Percentiles rank a stretch among this genome's conserved stretches.
These are phyloP conservation scores for Epinephelus cyanopodus DNA, from an alignment of 2,113 vertebrate genomes.

Conservation along the genomic window DNA sequence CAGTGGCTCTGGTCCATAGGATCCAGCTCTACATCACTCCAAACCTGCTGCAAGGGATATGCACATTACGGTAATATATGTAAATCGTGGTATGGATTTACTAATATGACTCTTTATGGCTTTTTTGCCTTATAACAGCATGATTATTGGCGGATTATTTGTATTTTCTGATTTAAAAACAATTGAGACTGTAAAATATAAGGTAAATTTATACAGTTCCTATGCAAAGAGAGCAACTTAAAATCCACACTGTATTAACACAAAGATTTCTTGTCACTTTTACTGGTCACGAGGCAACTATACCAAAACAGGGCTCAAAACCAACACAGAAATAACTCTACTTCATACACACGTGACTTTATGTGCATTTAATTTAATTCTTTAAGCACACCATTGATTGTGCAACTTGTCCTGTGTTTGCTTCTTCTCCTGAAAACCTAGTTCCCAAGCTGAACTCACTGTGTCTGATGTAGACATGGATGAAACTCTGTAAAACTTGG, in stretches of 20 bases:
- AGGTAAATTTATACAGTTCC: not conserved
- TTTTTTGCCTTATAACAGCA: no score
- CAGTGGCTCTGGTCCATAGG: conserved; percentile 43
- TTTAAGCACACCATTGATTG: not conserved
- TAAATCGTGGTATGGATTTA: not conserved
- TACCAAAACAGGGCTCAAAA: not conserved
- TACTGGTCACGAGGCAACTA: not conserved
- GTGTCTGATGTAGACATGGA: conserved; percentile 81
- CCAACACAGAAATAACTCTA: not conserved
- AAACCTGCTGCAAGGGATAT: conserved; percentile 64
- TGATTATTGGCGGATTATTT: no score
- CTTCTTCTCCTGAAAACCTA: not conserved
- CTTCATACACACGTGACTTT: not conserved
- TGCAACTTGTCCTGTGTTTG: not conserved
- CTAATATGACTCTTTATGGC: no score
- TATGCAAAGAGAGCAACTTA: not conserved
- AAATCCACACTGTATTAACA: not conserved
- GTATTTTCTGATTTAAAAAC: no score
- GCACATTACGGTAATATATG: not conserved
- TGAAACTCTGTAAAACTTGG: conserved; percentile 74
- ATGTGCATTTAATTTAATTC: not conserved
- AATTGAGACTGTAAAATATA: not conserved
- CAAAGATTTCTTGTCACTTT: not conserved
- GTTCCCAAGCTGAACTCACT: conserved; percentile 74
- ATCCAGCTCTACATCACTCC: conserved; percentile 83